Evolutionary conservation across 2,797 vertebrate genomes (phyloP).

Genomic region (Chaenodraco wilsoni): DNA sequence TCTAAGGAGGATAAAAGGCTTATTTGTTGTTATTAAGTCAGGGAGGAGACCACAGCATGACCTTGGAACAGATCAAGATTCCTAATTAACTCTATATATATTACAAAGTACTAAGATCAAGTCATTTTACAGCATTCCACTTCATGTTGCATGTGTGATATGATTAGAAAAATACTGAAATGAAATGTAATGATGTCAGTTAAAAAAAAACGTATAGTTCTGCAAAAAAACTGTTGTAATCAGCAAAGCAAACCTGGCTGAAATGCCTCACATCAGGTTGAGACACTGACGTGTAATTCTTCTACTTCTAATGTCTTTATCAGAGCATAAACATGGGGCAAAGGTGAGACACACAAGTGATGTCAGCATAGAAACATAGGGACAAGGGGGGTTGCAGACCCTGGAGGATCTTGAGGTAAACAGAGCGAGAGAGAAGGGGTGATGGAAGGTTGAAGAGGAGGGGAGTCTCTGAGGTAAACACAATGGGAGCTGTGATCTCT

Average conservation of each 20-base stretch:
- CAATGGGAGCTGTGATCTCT: constrained; percentile 83
- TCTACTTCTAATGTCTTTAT: not conserved
- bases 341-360: constrained; percentile 67
- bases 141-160: not conserved
- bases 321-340: constrained; percentile 40
- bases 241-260: not conserved
- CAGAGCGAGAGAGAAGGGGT: constrained; percentile 43
- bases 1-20: constrained; percentile 7
- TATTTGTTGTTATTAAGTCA: constrained; percentile 7
- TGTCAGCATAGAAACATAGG: constrained; percentile 59
- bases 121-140: not conserved
- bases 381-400: constrained; percentile 18
- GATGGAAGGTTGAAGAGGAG: constrained; percentile 44
- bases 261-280: not conserved
- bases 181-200: not conserved
- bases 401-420: constrained; percentile 52
- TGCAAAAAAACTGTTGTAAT: not conserved
- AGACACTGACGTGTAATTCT: not conserved
- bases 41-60: constrained; percentile 3
- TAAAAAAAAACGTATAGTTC: not conserved
- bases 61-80: constrained; percentile 20
- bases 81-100: constrained; percentile 4
- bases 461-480: constrained; percentile 72
- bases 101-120: not conserved
- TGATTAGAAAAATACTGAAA: not conserved